These are phyloP conservation scores for Malacoraja senta DNA, from an alignment of 2,797 vertebrate species.

Conservation along the genomic window DNA sequence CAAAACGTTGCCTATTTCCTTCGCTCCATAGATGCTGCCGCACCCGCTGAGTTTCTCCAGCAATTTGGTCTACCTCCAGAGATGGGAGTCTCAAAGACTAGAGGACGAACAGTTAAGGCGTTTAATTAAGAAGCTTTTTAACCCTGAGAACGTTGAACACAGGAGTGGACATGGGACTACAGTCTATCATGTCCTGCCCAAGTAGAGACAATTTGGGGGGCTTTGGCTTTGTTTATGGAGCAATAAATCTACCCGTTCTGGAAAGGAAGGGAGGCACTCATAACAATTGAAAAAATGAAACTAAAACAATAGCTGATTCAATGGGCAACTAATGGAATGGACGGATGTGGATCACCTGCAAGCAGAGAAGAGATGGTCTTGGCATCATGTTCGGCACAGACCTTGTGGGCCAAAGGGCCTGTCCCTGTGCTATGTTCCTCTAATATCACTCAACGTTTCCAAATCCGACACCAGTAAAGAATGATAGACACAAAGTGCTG, in stretches of 20 bases:
- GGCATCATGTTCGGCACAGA: too few relatives aligned
- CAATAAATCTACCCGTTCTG: neutral
- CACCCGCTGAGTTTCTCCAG: too few relatives aligned
- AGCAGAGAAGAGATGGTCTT: too few relatives aligned
- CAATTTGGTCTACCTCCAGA: too few relatives aligned
- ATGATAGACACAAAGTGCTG: too few relatives aligned
- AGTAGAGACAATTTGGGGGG: neutral
- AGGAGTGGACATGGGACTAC: too few relatives aligned
- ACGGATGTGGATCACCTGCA: too few relatives aligned
- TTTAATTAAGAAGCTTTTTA: neutral
- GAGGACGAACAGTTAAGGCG: neutral
- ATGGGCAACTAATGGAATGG: neutral
- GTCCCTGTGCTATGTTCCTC: too few relatives aligned
- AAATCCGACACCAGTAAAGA: neutral
- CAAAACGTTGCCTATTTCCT: too few relatives aligned
- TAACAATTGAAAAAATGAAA: neutral
- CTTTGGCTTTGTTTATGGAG: neutral
- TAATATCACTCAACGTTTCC: neutral
- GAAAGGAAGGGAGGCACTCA: neutral
- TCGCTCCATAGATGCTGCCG: too few relatives aligned
- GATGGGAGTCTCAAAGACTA: neutral
- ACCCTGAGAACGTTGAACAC: neutral
- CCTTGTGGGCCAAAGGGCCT: too few relatives aligned
- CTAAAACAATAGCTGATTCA: neutral
- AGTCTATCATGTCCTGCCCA: neutral